A percentile compares a stretch with the other conserved stretches of the same genome.
phyloP scores from a whole-genome alignment of 2,888 invertebrate species.

The Empis stercorea region DNA sequence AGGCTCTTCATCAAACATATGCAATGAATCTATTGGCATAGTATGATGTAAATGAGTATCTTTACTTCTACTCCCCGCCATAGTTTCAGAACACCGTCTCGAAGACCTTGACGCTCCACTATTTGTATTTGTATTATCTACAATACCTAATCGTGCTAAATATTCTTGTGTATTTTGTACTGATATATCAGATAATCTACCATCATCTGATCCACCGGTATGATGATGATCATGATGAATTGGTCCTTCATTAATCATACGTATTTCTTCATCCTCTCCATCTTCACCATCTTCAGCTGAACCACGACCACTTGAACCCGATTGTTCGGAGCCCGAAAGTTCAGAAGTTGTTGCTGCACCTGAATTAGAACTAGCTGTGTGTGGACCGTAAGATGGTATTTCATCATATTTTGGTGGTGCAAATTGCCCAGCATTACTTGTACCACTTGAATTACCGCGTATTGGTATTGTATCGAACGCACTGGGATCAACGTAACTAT shows the following conservation, averaged over 20 bases:
- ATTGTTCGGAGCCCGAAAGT: constrained; percentile 85
- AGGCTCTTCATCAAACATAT: constrained; percentile 84
- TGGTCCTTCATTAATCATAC: constrained; percentile 93
- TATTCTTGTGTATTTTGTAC: constrained; percentile 94
- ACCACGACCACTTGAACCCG: constrained; percentile 90
- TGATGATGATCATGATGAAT: constrained; percentile 57
- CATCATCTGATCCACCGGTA: constrained; percentile 41
- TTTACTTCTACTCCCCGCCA: constrained; percentile 44
- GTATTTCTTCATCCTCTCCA: constrained; percentile 90
- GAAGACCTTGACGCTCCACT: constrained; percentile 54
- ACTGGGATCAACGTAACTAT: constrained; percentile 77
- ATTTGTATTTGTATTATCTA: constrained; percentile 58
- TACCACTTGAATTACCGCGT: constrained; percentile 45
- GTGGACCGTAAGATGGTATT: constrained; percentile 71
- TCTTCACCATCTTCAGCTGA: constrained; percentile 91
- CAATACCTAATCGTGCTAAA: constrained; percentile 84
- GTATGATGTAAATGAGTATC: constrained; percentile 49
- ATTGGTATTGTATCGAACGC: constrained; percentile 85
- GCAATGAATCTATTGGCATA: constrained; percentile 66
- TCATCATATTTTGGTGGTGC: constrained; percentile 87
- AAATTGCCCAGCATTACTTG: constrained; percentile 45
- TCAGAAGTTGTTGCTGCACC: constrained; percentile 79
- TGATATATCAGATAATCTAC: constrained; percentile 76
- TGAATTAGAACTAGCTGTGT: constrained; percentile 64
- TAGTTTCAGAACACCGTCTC: constrained; percentile 55